Percentiles rank a stretch among this genome's conserved stretches.
Evolutionary conservation across 2,113 vertebrate species (phyloP).

Genomic region (Grammomys dolichurus): DNA sequence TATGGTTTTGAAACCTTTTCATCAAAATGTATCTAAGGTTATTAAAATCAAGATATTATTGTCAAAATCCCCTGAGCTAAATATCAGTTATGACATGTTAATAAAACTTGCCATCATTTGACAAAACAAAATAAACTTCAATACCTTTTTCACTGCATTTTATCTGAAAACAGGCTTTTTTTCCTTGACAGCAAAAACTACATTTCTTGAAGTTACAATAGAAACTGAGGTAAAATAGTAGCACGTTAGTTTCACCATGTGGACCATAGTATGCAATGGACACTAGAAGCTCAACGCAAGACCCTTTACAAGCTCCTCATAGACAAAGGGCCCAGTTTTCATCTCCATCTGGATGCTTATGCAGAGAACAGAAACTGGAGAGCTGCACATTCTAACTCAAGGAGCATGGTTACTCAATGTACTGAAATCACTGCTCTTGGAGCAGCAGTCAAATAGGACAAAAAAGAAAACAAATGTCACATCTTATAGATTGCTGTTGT

Average conservation of each 20-base stretch:
- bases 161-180: conserved; percentile 38
- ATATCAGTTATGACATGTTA: conserved; percentile 44
- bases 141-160: not conserved
- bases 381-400: not conserved
- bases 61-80: conserved; percentile 36
- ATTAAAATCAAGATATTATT: conserved; percentile 49
- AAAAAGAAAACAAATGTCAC: not conserved
- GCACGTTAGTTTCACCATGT: not conserved
- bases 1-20: not conserved
- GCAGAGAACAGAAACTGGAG: not conserved
- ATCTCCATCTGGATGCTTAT: not conserved
- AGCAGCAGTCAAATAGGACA: not conserved
- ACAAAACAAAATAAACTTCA: conserved; percentile 25
- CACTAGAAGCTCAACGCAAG: not conserved
- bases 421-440: not conserved
- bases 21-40: not conserved
- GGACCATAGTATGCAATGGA: not conserved
- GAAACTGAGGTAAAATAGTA: not conserved
- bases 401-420: not conserved
- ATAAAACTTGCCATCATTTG: conserved; percentile 5
- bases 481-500: not conserved
- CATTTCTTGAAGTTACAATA: conserved; percentile 28
- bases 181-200: conserved; percentile 28
- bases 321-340: not conserved
- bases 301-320: not conserved